A percentile compares a stretch with the other conserved stretches of the same genome.
phyloP scores from a whole-genome alignment of 2,888 invertebrate genomes.

The Eilema griseolum region DNA sequence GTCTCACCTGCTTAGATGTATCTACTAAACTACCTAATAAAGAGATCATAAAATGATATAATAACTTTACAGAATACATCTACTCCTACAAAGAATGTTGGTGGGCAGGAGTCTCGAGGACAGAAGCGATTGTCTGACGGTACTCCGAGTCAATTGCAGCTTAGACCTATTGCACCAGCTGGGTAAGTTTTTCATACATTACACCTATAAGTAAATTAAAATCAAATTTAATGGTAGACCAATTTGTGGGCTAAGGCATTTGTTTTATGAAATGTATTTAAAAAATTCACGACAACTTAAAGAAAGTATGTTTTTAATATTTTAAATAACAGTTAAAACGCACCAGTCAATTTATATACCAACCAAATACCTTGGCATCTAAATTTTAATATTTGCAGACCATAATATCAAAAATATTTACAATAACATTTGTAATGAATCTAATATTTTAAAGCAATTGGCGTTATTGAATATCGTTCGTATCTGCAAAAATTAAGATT shows the following conservation, averaged over 20 bases:
- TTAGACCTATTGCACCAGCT: constrained; percentile 81
- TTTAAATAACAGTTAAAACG: too few relatives aligned
- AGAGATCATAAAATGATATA: not conserved
- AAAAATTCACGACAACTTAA: not conserved
- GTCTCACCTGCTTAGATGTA: constrained; percentile 21
- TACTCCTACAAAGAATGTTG: constrained; percentile 71
- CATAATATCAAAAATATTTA: not conserved
- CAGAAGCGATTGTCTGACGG: constrained; percentile 82
- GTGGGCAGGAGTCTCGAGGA: constrained; percentile 72
- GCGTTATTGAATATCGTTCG: constrained; percentile 16
- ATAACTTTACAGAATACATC: constrained; percentile 65
- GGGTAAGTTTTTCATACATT: constrained; percentile 69
- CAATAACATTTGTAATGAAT: not conserved
- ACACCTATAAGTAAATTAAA: not conserved
- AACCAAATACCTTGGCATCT: constrained; percentile 22
- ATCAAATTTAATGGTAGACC: constrained; percentile 12
- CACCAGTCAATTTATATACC: not conserved
- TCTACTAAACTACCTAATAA: constrained; percentile 6
- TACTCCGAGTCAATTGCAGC: constrained; percentile 78
- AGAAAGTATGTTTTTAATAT: too few relatives aligned
- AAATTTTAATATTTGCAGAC: constrained; percentile 29
- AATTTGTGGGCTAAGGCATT: not conserved
- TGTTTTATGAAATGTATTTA: not conserved
- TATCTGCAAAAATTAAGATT: constrained; percentile 21
- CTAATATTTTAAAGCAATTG: constrained; percentile 31